Base-by-base conservation (phyloP, 2,888 invertebrate genomes). In the Lepeophtheirus nordmannii region DNA sequence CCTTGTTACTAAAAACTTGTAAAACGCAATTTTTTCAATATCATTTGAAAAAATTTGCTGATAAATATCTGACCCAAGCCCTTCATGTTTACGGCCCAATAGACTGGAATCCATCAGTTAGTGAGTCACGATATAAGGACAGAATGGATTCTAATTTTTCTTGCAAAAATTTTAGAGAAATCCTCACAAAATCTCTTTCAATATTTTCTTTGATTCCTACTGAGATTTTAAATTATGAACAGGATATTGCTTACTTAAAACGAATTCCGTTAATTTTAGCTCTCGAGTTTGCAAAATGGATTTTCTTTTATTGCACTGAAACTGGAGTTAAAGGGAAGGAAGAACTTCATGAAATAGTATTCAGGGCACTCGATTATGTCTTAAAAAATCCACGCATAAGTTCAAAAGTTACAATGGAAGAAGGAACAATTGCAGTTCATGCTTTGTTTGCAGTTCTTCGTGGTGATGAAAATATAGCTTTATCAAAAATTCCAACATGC, bases 221-320 rank as follows among this genome's bases (percentile, higher is more conserved):
- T 5, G 53, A 46, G 14, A 14, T 46, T 17, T 17, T 46, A n/a
- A 46, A 14, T 17, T 46, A 46, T 8, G 53, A 46, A 14, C 5
- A 46, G 1, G 53, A 46, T 46, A 17, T 46, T 5, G 53, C 8
- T n/a, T n/a, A 14, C 17, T 17, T 46, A 8, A 46, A 46, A 8
- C 53, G 17, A 17, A 46, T 46, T 46, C 17, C 53, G n/a, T 46
- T 46, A 14, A 11, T 61, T 14, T 61, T 61, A 17, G 61, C 61
- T 5, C 61, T 61, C 7, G 61, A 61, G 39, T 37, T 61, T 23
- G 61, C 37, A 23, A 61, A 61, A 61, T 61, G 61, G 61, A 1
- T 61, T n/a, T 12, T n/a, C 37, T 23, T 30, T 17, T 22, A 38
- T n/a, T 17, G 61, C 7, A 22, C n/a, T 11, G 61, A 61, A 17